A percentile compares a stretch with the other conserved stretches of the same genome.
Evolutionary conservation across 2,797 vertebrate species (phyloP).

Genomic region (Urocyon cinereoargenteus): DNA sequence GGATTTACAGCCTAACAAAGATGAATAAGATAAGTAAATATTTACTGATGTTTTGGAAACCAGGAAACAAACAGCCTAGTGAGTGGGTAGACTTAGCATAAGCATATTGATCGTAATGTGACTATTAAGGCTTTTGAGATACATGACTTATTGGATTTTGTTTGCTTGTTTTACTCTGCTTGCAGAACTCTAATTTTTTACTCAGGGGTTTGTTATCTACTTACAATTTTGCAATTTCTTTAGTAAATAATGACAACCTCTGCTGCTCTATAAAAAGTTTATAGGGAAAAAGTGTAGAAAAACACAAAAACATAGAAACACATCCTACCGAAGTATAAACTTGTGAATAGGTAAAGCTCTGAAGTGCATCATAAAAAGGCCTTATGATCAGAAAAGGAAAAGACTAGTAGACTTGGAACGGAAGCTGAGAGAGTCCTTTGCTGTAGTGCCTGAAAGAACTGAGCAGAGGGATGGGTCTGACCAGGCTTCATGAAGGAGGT

Average conservation of each 20-base stretch:
- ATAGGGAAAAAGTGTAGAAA: not conserved
- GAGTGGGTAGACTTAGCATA: not conserved
- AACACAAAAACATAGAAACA: not conserved
- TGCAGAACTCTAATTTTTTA: not conserved
- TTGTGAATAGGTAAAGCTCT: not conserved
- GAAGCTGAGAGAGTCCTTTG: not conserved
- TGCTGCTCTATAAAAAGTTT: not conserved
- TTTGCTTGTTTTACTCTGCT: not conserved
- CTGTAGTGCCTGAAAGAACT: not conserved
- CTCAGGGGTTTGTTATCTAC: not conserved
- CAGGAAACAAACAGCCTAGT: not conserved
- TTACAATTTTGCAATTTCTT: not conserved
- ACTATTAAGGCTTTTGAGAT: not conserved
- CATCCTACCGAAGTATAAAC: not conserved
- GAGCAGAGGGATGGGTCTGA: not conserved
- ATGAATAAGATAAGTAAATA: slow-evolving; percentile 64
- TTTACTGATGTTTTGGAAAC: slow-evolving; percentile 71
- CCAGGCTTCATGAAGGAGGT: not conserved
- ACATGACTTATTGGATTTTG: not conserved
- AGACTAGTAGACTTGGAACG: not conserved
- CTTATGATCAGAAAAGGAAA: not conserved
- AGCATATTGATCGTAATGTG: not conserved
- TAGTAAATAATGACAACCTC: not conserved
- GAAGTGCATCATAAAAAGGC: not conserved
- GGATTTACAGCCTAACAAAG: slow-evolving; percentile 13